Evolutionary conservation across 1,140 invertebrate genomes (phyloP), one percentile per base, ranked within the genome.

Genomic region (Drosophila kikkawai): DNA sequence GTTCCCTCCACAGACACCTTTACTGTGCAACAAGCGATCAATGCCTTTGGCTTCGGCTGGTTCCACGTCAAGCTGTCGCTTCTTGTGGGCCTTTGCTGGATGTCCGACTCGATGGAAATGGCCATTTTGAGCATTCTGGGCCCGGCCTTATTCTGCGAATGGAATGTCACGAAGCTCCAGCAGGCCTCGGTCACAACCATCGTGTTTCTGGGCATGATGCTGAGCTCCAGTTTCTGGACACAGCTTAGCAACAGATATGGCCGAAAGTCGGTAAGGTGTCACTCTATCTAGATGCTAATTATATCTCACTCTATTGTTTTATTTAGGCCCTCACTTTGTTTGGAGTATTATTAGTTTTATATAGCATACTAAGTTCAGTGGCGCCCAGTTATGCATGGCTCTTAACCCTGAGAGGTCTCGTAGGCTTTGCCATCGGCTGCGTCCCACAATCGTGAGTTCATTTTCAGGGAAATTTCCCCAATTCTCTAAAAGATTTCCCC

Each of bases 91-190:
- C 93, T 98, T 6, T 98, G 97, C 91, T 97, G 98, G 98, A 99
- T 99, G 98, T 97, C 98, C 34, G 98, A 99, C 93, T 98, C 97
- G 44, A 99, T 99, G 98, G 98, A 99, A 94, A 99, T 99, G 97
- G 99, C 98, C 91, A 98, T 99, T 88, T 93, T 99, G 8, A 97
- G 97, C 80, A 98, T 99, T 77, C 93, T 99, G 15, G 97, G 97
- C 50, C 98, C 98, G 50, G 97, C 98, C 1, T 93, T 99, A 19
- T 97, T 98, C 92, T 99, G 98, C 93, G 96, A 97, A 93, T 99
- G 98, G 98, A 95, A 96, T 86, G 97, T 99, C 75, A 95, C 96
- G 74, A 98, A 97, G 85, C 95, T 95, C 79, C 95, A 95, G 82
- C 95, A 95, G 93, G 95, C 95, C 42, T 82, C 95, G 22, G 95